phyloP scores from a whole-genome alignment of 1,140 invertebrate species.

The Parapsyche elsis region DNA sequence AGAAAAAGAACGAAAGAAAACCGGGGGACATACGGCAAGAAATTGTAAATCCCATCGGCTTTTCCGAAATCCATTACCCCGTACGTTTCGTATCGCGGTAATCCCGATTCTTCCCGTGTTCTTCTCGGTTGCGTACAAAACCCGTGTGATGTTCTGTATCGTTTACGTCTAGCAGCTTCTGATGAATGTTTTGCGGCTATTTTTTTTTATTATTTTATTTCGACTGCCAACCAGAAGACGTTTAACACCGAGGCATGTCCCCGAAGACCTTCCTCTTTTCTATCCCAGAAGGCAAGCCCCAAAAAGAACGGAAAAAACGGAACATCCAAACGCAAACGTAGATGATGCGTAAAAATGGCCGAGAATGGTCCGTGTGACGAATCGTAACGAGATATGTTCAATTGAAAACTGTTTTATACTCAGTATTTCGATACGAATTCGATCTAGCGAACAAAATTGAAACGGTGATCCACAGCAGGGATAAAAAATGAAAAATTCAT shows the following conservation, averaged over 20 bases:
- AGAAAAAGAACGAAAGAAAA: neutral
- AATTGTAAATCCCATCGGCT: slow-evolving; percentile 10
- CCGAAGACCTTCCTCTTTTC: too few species aligned
- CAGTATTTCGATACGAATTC: neutral
- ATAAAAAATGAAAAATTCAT: too few species aligned
- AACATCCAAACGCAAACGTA: neutral
- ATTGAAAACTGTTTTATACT: slow-evolving; percentile 18
- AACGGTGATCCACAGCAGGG: neutral
- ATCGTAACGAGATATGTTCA: slow-evolving; percentile 21
- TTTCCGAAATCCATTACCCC: slow-evolving; percentile 25
- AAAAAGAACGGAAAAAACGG: neutral
- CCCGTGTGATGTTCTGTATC: slow-evolving; percentile 7
- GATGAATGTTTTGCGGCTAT: neutral
- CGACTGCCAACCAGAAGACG: neutral
- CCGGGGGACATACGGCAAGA: neutral
- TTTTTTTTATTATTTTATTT: neutral
- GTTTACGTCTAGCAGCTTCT: neutral
- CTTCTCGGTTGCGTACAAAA: neutral
- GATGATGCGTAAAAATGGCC: too few species aligned
- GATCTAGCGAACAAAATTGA: slow-evolving; percentile 9
- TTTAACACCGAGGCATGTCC: neutral
- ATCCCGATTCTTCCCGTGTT: slow-evolving; percentile 28
- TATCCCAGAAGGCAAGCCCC: neutral
- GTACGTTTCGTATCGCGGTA: slow-evolving; percentile 18
- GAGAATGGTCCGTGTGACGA: slow-evolving; percentile 12